Percentiles rank a stretch among this genome's conserved stretches.
Evolutionary conservation across 2,888 invertebrate genomes (phyloP).

Genomic region (Drosophila planitibia): DNA sequence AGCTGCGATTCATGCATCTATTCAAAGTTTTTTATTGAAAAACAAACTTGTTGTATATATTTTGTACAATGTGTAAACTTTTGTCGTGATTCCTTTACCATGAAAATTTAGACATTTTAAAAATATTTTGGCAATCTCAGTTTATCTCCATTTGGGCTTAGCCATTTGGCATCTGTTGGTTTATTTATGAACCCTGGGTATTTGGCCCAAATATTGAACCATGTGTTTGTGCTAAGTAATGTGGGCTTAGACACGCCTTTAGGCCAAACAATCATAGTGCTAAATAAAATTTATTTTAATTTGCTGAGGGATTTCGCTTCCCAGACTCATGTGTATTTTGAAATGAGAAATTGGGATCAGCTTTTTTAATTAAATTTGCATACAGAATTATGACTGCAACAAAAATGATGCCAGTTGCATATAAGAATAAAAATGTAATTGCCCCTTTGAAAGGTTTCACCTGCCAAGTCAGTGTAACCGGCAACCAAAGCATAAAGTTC

Average conservation of each 20-base stretch:
- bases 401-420: slow-evolving; percentile 31
- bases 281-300: slow-evolving; percentile 28
- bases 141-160: background rate
- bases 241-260: slow-evolving; percentile 3
- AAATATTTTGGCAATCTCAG: background rate
- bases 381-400: slow-evolving; percentile 38
- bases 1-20: background rate
- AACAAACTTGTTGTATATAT: slow-evolving; percentile 8
- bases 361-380: slow-evolving; percentile 69
- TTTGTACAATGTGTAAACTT: slow-evolving; percentile 32
- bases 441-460: slow-evolving; percentile 3
- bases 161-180: slow-evolving; percentile 10
- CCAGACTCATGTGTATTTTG: background rate
- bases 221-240: slow-evolving; percentile 17
- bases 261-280: slow-evolving; percentile 42
- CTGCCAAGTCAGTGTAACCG: background rate
- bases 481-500: slow-evolving; percentile 19
- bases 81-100: background rate
- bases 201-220: slow-evolving; percentile 33
- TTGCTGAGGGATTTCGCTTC: slow-evolving; percentile 24
- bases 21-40: slow-evolving; percentile 5
- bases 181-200: slow-evolving; percentile 15
- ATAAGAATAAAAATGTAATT: slow-evolving; percentile 31
- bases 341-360: slow-evolving; percentile 1
- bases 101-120: background rate